Evolutionary conservation across 2,888 invertebrate genomes (phyloP).

Genomic region (Lasius fuliginosus): DNA sequence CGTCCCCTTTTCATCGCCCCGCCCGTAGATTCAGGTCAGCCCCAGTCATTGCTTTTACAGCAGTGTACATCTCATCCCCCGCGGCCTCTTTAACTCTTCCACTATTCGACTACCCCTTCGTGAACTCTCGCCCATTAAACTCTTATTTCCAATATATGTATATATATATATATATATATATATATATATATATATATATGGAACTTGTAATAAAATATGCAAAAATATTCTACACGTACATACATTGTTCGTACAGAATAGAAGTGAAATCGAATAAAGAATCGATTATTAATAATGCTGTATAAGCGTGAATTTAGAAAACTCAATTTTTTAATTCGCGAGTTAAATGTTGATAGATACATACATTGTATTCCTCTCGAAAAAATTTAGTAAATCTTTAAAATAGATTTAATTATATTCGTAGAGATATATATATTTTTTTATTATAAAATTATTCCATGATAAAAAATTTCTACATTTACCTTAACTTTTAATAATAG

Average conservation of each 20-base stretch:
- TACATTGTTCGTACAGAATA: background rate
- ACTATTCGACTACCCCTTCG: conserved; percentile 46
- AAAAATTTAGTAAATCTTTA: background rate
- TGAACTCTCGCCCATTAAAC: background rate
- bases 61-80: conserved; percentile 58
- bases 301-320: background rate
- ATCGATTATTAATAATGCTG: background rate
- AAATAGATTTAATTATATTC: background rate
- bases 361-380: background rate
- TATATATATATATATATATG: background rate
- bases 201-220: conserved; percentile 35
- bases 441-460: conserved; percentile 1
- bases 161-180: background rate
- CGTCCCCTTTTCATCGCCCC: conserved; percentile 77
- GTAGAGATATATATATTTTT: background rate
- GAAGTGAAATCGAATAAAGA: background rate
- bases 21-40: conserved; percentile 76
- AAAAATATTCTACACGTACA: background rate
- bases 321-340: background rate
- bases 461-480: background rate
- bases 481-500: background rate
- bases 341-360: background rate
- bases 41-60: conserved; percentile 76
- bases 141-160: background rate
- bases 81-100: conserved; percentile 39